Conservation (phyloP, 2,113 vertebrate genomes). For the Pseudorhombus dupliciocellatus region DNA sequence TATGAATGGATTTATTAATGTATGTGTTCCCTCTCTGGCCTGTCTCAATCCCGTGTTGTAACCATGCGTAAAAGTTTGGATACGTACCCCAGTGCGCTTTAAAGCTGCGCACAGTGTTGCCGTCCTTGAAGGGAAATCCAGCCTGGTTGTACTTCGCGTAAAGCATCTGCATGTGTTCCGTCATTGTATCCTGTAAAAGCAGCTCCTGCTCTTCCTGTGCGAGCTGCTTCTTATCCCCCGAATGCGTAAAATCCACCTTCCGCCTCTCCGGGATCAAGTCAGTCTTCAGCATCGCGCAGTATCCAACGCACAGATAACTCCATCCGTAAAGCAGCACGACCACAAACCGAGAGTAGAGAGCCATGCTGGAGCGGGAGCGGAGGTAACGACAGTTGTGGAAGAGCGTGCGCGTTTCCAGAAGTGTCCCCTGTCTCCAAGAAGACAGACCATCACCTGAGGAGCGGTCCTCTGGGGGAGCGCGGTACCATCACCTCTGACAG, state of each 20-base stretch:
- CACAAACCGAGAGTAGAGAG: slow-evolving; percentile 65
- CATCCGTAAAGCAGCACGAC: slow-evolving; percentile 84
- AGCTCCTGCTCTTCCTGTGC: slow-evolving; percentile 52
- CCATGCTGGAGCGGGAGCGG: slow-evolving; percentile 75
- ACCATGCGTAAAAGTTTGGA: slow-evolving; percentile 48
- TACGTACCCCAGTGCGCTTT: slow-evolving; percentile 83
- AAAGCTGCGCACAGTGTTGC: slow-evolving; percentile 93
- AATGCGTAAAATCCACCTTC: slow-evolving; percentile 59
- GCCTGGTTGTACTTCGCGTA: slow-evolving; percentile 87
- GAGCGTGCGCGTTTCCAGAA: slow-evolving; percentile 44
- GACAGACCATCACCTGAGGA: slow-evolving; percentile 66
- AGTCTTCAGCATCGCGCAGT: slow-evolving; percentile 73
- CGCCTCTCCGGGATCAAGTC: slow-evolving; percentile 60
- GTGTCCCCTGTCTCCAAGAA: slow-evolving; percentile 49
- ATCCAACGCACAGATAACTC: slow-evolving; percentile 80
- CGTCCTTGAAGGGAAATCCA: slow-evolving; percentile 80
- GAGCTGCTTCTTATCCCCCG: slow-evolving; percentile 30
- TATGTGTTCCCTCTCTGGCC: no score
- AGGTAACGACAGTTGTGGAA: slow-evolving; percentile 1
- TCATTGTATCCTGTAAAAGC: slow-evolving; percentile 82
- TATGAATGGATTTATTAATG: neutral
- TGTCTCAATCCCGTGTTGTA: neutral
- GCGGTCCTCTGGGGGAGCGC: slow-evolving; percentile 10
- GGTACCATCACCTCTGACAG: slow-evolving; percentile 50
- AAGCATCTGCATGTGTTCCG: slow-evolving; percentile 93